These are phyloP conservation scores for Burhinus bistriatus DNA, from an alignment of 2,113 vertebrate species.

Conservation along the genomic window DNA sequence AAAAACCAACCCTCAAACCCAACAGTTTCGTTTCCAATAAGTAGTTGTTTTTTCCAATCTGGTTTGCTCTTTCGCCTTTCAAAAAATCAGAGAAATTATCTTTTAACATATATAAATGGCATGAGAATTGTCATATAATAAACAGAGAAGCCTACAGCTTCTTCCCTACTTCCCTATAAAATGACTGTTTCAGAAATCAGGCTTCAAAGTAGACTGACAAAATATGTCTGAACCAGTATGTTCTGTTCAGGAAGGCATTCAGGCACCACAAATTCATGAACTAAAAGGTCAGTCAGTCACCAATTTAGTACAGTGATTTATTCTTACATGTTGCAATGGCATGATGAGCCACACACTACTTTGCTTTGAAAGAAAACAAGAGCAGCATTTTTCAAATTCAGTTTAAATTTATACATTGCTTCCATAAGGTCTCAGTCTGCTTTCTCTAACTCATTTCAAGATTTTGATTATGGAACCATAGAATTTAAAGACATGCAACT, in stretches of 20 bases:
- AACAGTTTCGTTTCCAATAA: background rate
- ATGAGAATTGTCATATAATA: background rate
- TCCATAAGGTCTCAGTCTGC: background rate
- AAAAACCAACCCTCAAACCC: background rate
- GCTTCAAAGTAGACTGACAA: background rate
- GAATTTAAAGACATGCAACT: constrained; percentile 10
- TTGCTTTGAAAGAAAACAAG: constrained; percentile 14
- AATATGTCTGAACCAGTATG: background rate
- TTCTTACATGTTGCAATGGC: background rate
- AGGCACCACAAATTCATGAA: background rate
- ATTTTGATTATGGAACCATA: background rate
- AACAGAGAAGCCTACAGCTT: background rate
- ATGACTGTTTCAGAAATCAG: background rate
- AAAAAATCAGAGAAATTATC: background rate
- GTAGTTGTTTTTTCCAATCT: background rate
- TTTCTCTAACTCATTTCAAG: background rate
- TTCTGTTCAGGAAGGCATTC: background rate
- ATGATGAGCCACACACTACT: background rate
- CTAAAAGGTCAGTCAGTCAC: background rate
- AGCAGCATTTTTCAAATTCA: background rate
- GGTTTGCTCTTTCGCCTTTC: background rate
- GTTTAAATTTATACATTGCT: constrained; percentile 14
- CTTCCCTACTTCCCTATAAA: background rate
- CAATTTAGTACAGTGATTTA: constrained; percentile 9
- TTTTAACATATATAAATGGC: background rate